phyloP scores from a whole-genome alignment of 2,888 invertebrate species.

The Platycheirus rosarum region DNA sequence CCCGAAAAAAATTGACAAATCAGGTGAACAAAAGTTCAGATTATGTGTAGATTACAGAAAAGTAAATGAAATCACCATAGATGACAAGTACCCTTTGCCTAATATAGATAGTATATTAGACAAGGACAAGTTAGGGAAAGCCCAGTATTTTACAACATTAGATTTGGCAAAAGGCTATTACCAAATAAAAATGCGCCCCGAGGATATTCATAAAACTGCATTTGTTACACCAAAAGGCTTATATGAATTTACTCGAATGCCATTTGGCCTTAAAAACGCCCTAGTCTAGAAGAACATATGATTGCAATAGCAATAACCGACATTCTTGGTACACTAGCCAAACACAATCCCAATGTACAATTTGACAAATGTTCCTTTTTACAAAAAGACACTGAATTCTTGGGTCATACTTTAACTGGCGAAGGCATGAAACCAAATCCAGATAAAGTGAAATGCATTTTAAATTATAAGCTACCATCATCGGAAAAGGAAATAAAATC shows the following conservation, averaged over 20 bases:
- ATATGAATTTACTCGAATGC: conserved; percentile 48
- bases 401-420: conserved; percentile 11
- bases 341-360: conserved; percentile 3
- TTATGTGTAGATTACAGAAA: too few relatives aligned
- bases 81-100: conserved; percentile 30
- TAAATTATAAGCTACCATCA: neutral
- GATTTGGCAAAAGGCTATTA: too few relatives aligned
- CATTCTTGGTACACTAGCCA: neutral
- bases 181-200: too few relatives aligned
- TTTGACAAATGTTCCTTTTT: neutral
- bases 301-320: neutral
- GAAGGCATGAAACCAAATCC: conserved; percentile 34
- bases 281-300: conserved; percentile 20
- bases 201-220: conserved; percentile 35
- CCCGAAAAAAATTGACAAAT: conserved; percentile 11
- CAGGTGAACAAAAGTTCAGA: conserved; percentile 17
- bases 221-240: conserved; percentile 31
- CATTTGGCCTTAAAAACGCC: too few relatives aligned
- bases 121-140: too few relatives aligned
- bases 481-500: neutral
- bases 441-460: conserved; percentile 20
- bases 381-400: conserved; percentile 1
- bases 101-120: conserved; percentile 28
- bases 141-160: too few relatives aligned
- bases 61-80: too few relatives aligned